A percentile compares a stretch with the other conserved stretches of the same genome.
Conservation (phyloP, 2,797 vertebrate genomes). For the Tiaroga cobitis region DNA sequence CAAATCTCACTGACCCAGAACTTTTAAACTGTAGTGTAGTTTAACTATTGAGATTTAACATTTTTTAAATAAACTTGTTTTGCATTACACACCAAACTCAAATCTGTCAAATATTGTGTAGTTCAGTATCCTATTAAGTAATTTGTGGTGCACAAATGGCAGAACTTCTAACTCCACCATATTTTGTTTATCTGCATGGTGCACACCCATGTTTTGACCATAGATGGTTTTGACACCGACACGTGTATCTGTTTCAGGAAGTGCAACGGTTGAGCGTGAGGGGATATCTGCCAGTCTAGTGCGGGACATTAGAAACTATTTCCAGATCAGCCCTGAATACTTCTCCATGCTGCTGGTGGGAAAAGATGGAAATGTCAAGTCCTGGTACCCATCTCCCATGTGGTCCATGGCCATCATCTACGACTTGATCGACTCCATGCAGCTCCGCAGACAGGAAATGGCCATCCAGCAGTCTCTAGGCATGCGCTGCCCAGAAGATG, state of each 20-base stretch:
- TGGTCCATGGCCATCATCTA: constrained; percentile 98
- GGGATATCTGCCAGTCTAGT: constrained; percentile 87
- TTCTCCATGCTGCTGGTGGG: constrained; percentile 99
- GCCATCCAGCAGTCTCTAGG: constrained; percentile 97
- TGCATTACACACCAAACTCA: neutral
- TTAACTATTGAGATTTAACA: neutral
- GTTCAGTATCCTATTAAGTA: neutral
- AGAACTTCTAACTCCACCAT: neutral
- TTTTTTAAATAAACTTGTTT: neutral
- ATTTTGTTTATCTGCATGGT: neutral
- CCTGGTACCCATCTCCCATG: constrained; percentile 99
- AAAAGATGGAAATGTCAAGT: constrained; percentile 98
- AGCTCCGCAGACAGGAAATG: constrained; percentile 98
- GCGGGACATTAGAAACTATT: constrained; percentile 97
- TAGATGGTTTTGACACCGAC: neutral
- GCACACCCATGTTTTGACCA: neutral
- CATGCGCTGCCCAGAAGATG: constrained; percentile 97
- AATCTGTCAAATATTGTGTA: neutral
- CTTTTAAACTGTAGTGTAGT: neutral
- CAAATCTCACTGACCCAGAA: neutral
- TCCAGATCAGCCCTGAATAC: constrained; percentile 96
- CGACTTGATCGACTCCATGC: constrained; percentile 98
- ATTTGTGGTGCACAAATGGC: neutral
- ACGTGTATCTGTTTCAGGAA: constrained; percentile 77
- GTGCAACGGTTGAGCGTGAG: constrained; percentile 91